Conservation (phyloP, 1,140 invertebrate genomes). For the Agrilus planipennis region DNA sequence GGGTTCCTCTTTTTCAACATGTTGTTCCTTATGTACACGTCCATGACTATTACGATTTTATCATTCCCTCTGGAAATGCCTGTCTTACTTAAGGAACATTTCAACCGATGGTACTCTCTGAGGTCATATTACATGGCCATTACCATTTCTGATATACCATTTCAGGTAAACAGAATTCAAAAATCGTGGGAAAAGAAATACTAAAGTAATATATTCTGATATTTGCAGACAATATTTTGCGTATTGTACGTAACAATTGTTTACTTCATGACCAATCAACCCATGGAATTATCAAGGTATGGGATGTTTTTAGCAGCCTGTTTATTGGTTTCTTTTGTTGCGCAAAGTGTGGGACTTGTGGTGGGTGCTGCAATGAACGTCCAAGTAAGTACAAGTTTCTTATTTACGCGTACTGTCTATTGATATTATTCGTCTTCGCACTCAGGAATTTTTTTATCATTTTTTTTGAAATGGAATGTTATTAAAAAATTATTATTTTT, state of each 20-base stretch:
- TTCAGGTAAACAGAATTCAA: slow-evolving; percentile 48
- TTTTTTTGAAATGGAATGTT: too few relatives aligned
- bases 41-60: slow-evolving; percentile 94
- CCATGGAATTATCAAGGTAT: slow-evolving; percentile 69
- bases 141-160: slow-evolving; percentile 90
- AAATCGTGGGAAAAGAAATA: slow-evolving; percentile 7
- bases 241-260: slow-evolving; percentile 87
- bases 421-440: not conserved
- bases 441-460: too few relatives aligned
- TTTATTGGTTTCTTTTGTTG: slow-evolving; percentile 85
- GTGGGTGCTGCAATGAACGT: slow-evolving; percentile 92
- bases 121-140: slow-evolving; percentile 93
- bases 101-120: slow-evolving; percentile 96
- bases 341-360: slow-evolving; percentile 88
- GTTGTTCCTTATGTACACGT: slow-evolving; percentile 96
- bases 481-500: too few relatives aligned
- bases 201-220: slow-evolving; percentile 9
- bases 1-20: slow-evolving; percentile 97
- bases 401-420: slow-evolving; percentile 4
- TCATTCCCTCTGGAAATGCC: slow-evolving; percentile 95
- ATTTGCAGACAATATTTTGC: slow-evolving; percentile 71
- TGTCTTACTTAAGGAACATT: slow-evolving; percentile 87
- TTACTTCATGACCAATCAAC: slow-evolving; percentile 91
- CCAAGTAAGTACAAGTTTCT: slow-evolving; percentile 38
- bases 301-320: slow-evolving; percentile 81